Percentiles rank a stretch among this genome's conserved stretches.
These are phyloP conservation scores for Carassius carassius DNA, from an alignment of 2,113 vertebrate species.

Conservation along the genomic window DNA sequence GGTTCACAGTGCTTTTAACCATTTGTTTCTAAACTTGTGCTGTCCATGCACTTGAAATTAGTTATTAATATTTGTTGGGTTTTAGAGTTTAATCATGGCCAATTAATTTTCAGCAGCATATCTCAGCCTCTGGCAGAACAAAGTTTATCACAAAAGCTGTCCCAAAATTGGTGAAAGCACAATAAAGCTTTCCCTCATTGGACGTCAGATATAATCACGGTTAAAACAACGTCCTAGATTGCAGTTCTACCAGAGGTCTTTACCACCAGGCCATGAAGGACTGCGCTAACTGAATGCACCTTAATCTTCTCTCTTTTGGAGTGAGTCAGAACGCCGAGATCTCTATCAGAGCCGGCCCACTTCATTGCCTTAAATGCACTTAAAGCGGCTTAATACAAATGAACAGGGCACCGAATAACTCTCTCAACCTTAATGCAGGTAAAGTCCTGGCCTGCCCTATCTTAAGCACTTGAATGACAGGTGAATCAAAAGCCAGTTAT, in stretches of 20 bases:
- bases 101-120: neutral
- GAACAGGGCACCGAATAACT: constrained; percentile 57
- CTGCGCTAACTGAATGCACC: constrained; percentile 17
- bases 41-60: neutral
- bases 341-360: constrained; percentile 58
- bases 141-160: neutral
- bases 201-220: constrained; percentile 5
- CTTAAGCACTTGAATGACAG: constrained; percentile 71
- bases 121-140: neutral
- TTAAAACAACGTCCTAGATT: constrained; percentile 20
- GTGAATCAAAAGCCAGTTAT: constrained; percentile 64
- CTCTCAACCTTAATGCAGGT: constrained; percentile 59
- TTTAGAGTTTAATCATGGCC: neutral
- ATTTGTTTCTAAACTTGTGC: neutral
- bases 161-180: constrained; percentile 1
- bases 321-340: constrained; percentile 59
- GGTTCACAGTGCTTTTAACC: neutral
- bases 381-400: constrained; percentile 66
- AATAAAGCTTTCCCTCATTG: constrained; percentile 2
- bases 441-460: constrained; percentile 51
- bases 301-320: constrained; percentile 37
- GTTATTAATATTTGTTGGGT: neutral
- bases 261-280: constrained; percentile 41
- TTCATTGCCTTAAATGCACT: constrained; percentile 70
- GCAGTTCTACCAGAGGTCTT: constrained; percentile 32